Conservation (phyloP, 2,113 vertebrate genomes). For the Marmota monax region DNA sequence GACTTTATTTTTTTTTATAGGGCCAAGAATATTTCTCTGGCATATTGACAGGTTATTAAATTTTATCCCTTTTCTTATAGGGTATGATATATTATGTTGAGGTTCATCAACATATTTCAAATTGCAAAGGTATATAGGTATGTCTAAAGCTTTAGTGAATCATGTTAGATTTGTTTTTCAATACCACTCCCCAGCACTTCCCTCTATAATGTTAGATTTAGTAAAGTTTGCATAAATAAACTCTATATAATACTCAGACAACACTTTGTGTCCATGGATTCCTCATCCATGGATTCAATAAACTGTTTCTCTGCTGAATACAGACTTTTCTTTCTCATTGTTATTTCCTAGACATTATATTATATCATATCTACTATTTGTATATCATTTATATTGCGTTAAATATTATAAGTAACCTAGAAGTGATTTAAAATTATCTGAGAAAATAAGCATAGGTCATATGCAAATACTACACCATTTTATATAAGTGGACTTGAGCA, state of each 20-base stretch:
- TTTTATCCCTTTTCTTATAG: conserved; percentile 24
- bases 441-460: neutral
- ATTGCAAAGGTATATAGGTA: neutral
- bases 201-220: neutral
- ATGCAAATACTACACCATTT: neutral
- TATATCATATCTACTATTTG: neutral
- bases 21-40: neutral
- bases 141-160: neutral
- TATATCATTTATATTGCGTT: neutral
- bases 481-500: neutral
- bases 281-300: neutral
- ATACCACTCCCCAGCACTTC: too few species aligned
- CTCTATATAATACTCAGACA: neutral
- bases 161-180: neutral
- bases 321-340: neutral
- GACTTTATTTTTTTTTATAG: neutral
- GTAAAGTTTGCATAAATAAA: conserved; percentile 6
- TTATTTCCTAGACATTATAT: neutral
- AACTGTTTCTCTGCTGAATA: neutral
- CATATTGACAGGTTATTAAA: neutral
- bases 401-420: neutral
- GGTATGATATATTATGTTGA: neutral
- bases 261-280: neutral
- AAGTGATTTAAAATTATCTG: neutral
- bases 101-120: neutral